Conservation (phyloP, 2,113 vertebrate genomes). For the Bujurquina vittata region DNA sequence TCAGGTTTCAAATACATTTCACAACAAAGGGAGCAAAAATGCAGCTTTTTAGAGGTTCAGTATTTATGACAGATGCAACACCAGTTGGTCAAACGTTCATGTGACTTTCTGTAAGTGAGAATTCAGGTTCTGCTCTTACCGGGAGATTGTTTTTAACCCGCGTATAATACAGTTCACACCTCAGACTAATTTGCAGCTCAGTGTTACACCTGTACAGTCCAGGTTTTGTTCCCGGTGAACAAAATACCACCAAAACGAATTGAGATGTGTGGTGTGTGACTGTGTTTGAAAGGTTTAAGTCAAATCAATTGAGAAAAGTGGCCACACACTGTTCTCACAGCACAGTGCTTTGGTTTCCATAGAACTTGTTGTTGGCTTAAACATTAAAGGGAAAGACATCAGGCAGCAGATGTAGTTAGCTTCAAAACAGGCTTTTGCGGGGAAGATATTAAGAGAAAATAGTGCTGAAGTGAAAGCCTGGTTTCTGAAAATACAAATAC, state of each 20-base stretch:
- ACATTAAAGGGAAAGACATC: neutral
- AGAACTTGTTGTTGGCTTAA: neutral
- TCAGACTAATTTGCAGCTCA: neutral
- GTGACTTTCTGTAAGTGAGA: neutral
- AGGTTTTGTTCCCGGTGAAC: conserved; percentile 26
- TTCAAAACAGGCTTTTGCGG: conserved; percentile 9
- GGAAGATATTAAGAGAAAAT: neutral
- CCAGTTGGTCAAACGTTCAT: neutral
- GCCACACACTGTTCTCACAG: neutral
- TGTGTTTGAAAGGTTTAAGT: neutral
- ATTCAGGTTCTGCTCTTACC: neutral
- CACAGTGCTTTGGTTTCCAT: neutral
- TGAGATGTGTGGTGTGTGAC: neutral
- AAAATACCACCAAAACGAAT: neutral
- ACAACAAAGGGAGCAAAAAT: neutral
- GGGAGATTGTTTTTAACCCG: conserved; percentile 15
- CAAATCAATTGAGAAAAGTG: neutral
- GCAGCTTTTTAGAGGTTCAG: neutral
- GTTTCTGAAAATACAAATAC: neutral
- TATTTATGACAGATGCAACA: neutral
- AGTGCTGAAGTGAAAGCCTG: neutral
- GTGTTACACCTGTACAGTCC: conserved; percentile 33
- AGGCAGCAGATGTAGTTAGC: conserved; percentile 1
- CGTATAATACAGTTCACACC: conserved; percentile 59
- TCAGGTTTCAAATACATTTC: conserved; percentile 45